phyloP scores from a whole-genome alignment of 2,797 vertebrate species.

The Squalus acanthias region DNA sequence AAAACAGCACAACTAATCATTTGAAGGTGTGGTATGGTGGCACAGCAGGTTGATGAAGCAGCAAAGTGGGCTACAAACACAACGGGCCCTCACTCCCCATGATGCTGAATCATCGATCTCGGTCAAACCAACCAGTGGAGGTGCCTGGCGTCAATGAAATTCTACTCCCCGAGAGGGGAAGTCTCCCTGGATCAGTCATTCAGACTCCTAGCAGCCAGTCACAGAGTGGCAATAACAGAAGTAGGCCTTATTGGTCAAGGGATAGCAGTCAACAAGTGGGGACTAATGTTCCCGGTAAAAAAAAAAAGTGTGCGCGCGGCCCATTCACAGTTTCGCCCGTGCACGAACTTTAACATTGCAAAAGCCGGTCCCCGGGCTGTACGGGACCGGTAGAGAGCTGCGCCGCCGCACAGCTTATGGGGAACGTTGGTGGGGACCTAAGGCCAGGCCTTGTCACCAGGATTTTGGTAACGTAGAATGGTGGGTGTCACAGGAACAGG shows the following conservation, averaged over 20 bases:
- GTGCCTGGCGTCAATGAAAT: neutral
- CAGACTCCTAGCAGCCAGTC: neutral
- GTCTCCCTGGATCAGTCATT: neutral
- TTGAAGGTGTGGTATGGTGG: neutral
- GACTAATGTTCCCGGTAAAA: neutral
- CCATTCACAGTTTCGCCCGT: no score
- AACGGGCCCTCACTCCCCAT: no score
- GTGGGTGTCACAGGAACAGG: neutral
- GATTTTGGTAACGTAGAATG: neutral
- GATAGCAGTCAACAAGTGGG: neutral
- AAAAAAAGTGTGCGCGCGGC: no score
- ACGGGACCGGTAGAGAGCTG: no score
- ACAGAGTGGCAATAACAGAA: neutral
- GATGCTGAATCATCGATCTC: neutral
- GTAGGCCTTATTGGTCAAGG: neutral
- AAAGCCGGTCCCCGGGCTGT: no score
- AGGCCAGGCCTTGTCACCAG: neutral
- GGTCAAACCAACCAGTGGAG: neutral
- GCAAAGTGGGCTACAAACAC: neutral
- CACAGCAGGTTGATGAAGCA: neutral
- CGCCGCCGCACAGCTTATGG: no score
- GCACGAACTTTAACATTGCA: no score
- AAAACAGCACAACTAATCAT: neutral
- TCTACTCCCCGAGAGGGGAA: neutral
- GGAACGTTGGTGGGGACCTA: neutral